Base-by-base conservation (phyloP, 2,888 invertebrate species). In the Cerastoderma edule region DNA sequence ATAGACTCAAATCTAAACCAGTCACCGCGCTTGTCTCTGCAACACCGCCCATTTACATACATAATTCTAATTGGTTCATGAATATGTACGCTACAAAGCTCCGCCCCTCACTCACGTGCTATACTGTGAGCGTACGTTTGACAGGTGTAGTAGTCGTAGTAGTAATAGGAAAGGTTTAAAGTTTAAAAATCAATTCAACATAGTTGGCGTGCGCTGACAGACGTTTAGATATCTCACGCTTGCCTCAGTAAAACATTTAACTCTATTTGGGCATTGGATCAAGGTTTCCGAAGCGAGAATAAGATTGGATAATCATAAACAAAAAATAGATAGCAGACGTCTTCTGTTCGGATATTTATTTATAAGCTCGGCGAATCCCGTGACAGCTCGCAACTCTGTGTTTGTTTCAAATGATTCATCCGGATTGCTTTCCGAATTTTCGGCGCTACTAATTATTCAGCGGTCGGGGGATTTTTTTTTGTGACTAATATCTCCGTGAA, bases 341-440 rank as follows among this genome's bases (percentile, higher is more conserved):
- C 50, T 50, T n/a, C 50, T 50, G 13, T 32, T 27, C 13, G 33
- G 57, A 57, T 32, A 57, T 57, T 57, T 32, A 56, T n/a, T n/a
- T n/a, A 39, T 39, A 57, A 57, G 27, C 27, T 60, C 24, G 22
- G 24, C 35, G 60, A 13, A 30, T 60, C 60, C 60, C 13, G 60
- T 39, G 33, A 30, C 33, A 28, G 50, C 50, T 50, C 10, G 50
- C n/a, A n/a, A n/a, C n/a, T n/a, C n/a, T n/a, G n/a, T n/a, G n/a
- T n/a, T n/a, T n/a, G n/a, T n/a, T 60, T 60, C 24, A 22, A 22
- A 60, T 60, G 60, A 60, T 60, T 60, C 60, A 60, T 39, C 24
- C 60, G 60, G 60, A 60, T 39, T 22, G 60, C 60, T 60, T 60
- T 60, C 39, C 60, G 60, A 60, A 39, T 60, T 39, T 60, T 39